Percentiles rank a stretch among this genome's conserved stretches.
phyloP scores from a whole-genome alignment of 2,113 vertebrate species.

The Takifugu bimaculatus region DNA sequence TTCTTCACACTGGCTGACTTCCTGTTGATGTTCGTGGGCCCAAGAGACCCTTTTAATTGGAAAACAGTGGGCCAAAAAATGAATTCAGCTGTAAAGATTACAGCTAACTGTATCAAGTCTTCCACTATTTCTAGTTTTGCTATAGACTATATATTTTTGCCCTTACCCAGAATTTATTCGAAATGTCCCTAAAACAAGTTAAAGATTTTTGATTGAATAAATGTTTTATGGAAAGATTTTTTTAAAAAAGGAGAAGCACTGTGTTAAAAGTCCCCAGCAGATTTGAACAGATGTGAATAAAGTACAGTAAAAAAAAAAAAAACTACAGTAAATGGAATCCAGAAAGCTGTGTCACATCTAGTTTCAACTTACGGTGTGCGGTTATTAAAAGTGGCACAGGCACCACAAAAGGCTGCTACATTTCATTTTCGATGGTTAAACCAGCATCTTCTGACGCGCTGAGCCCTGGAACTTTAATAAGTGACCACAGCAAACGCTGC shows the following conservation, averaged over 20 bases:
- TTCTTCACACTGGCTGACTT: too few relatives aligned
- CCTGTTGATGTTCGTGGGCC: too few relatives aligned
- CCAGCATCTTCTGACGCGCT: conserved; percentile 22
- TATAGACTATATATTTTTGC: too few relatives aligned
- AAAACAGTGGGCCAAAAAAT: too few relatives aligned
- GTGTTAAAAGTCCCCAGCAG: conserved; percentile 14
- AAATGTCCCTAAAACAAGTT: too few relatives aligned
- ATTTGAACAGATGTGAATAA: conserved; percentile 19
- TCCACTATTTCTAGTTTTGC: too few relatives aligned
- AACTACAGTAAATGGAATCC: conserved; percentile 22
- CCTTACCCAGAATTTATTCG: too few relatives aligned
- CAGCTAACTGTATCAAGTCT: too few relatives aligned
- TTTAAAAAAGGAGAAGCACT: conserved; percentile 23
- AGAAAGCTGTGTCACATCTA: conserved; percentile 16
- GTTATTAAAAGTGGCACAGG: conserved; percentile 15
- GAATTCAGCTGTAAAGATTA: too few relatives aligned
- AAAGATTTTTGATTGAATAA: too few relatives aligned
- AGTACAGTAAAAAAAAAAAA: neutral
- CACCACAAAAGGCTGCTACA: conserved; percentile 14
- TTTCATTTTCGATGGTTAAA: conserved; percentile 35
- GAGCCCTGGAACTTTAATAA: conserved; percentile 11
- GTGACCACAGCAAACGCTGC: conserved; percentile 20
- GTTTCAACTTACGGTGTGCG: neutral
- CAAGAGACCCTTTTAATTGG: too few relatives aligned
- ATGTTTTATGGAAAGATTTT: conserved; percentile 10